These are phyloP conservation scores for Drosophila obscura DNA, from an alignment of 1,140 invertebrate genomes.

Conservation along the genomic window DNA sequence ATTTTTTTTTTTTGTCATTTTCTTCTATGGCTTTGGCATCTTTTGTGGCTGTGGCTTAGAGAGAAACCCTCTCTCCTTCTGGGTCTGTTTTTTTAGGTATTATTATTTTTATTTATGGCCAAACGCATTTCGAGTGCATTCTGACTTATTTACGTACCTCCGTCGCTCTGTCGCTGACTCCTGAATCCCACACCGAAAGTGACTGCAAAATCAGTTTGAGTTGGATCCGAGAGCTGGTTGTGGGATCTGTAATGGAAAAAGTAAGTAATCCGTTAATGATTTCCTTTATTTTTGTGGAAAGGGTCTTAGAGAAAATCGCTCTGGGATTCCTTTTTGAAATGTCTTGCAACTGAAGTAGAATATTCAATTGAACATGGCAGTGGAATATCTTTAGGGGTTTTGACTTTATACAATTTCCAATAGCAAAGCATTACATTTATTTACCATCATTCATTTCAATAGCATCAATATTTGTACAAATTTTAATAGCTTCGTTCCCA, in stretches of 20 bases:
- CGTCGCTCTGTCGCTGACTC: neutral
- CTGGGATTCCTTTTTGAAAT: too few relatives aligned
- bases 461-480: too few relatives aligned
- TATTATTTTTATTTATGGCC: constrained; percentile 63
- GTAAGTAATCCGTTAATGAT: neutral
- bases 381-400: too few relatives aligned
- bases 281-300: neutral
- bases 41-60: constrained; percentile 30
- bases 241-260: constrained; percentile 22
- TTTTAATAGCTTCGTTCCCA: too few relatives aligned
- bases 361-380: too few relatives aligned
- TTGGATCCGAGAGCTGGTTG: neutral
- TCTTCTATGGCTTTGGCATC: constrained; percentile 17
- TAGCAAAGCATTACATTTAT: too few relatives aligned
- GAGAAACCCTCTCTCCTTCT: too few relatives aligned
- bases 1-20: constrained; percentile 8
- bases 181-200: neutral
- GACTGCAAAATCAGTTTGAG: neutral
- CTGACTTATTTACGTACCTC: constrained; percentile 69
- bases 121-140: constrained; percentile 53
- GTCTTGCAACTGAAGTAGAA: too few relatives aligned
- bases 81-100: constrained; percentile 4
- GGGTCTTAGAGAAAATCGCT: too few relatives aligned
- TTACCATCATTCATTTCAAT: too few relatives aligned
- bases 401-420: too few relatives aligned